Evolutionary conservation across 2,888 invertebrate species (phyloP).

Genomic region (Agonopterix subpropinquella): DNA sequence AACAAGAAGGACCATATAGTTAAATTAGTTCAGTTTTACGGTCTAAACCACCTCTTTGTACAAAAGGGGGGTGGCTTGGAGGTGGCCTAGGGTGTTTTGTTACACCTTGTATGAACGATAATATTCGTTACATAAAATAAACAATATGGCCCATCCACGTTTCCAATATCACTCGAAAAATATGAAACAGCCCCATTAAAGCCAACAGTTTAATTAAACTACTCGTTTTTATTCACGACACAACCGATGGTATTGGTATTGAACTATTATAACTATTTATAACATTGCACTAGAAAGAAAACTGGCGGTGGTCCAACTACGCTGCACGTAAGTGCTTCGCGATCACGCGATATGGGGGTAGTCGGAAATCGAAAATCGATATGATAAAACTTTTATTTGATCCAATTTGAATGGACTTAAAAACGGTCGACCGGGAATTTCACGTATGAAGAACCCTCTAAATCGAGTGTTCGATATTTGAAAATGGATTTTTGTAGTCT

Average conservation of each 20-base stretch:
- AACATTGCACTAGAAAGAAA: slow-evolving; percentile 38
- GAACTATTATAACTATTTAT: slow-evolving; percentile 39
- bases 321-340: slow-evolving; percentile 33
- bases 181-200: no score
- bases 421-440: slow-evolving; percentile 15
- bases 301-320: slow-evolving; percentile 40
- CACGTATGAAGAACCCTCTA: slow-evolving; percentile 7
- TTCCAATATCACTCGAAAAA: no score
- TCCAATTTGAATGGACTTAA: slow-evolving; percentile 51
- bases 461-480: slow-evolving; percentile 2
- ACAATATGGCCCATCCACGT: no score
- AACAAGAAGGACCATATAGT: no score
- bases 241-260: not conserved
- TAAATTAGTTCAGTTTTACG: no score
- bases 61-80: no score
- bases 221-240: no score
- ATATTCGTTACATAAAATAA: no score
- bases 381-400: slow-evolving; percentile 62
- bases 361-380: slow-evolving; percentile 46
- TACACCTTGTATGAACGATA: no score
- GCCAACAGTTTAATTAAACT: no score
- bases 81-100: no score
- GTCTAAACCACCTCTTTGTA: no score
- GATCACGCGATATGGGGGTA: slow-evolving; percentile 28
- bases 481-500: not conserved